These are phyloP conservation scores for Mormyrus lacerda DNA, from an alignment of 2,113 vertebrate genomes.

Conservation along the genomic window DNA sequence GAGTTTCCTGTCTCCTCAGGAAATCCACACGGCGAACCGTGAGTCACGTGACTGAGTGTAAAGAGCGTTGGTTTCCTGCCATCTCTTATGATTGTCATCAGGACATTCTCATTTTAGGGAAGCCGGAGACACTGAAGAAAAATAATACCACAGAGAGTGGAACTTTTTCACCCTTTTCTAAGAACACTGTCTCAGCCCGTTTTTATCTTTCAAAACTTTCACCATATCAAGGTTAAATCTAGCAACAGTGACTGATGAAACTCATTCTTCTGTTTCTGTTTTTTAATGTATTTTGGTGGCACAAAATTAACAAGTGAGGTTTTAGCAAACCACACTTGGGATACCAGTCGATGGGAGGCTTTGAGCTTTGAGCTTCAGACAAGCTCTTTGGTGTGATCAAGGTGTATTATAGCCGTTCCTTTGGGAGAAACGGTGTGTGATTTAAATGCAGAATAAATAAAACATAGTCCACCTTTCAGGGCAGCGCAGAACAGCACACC, in stretches of 20 bases:
- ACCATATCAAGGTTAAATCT: neutral
- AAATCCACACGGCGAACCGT: neutral
- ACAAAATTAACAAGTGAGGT: neutral
- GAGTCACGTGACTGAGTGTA: neutral
- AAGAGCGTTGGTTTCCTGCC: neutral
- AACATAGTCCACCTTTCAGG: neutral
- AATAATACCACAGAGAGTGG: neutral
- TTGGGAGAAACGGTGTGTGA: neutral
- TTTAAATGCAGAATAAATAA: neutral
- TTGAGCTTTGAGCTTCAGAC: neutral
- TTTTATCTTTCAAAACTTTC: conserved; percentile 7
- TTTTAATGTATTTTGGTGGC: neutral
- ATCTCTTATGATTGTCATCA: neutral
- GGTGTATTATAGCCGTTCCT: neutral
- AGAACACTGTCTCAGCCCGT: neutral
- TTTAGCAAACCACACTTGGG: neutral
- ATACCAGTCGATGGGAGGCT: neutral
- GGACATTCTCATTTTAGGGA: neutral
- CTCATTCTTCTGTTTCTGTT: neutral
- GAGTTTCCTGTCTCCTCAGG: neutral
- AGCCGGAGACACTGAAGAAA: neutral
- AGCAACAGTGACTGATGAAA: neutral
- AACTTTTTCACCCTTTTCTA: conserved; percentile 6
- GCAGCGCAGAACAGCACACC: neutral
- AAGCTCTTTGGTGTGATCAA: neutral